Evolutionary conservation across 2,888 invertebrate species (phyloP), one percentile per base, ranked within the genome.

Genomic region (Epinotia ramella): DNA sequence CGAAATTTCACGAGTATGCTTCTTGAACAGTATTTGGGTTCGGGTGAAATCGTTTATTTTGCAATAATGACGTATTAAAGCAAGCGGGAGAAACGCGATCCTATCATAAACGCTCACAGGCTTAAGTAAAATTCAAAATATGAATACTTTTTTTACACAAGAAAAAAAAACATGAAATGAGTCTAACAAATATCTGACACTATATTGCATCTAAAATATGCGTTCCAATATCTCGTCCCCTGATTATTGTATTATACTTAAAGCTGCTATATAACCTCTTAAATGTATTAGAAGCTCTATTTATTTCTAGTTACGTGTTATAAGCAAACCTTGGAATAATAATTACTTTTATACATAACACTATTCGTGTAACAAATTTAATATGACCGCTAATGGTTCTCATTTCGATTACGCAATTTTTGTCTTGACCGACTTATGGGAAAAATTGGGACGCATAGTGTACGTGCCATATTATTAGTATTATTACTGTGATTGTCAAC

Each of bases 401-500:
- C 84, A 86, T 83, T 84, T 78, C 81, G 73, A 81, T 90, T 89
- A 82, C 86, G 85, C 84, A 89, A 89, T 83, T 81, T 83, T 83
- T 80, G 82, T 86, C 87, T 87, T 89, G 89, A 89, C 89, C 89
- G 87, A 89, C 83, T 85, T 83, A 83, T 81, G 81, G 80, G 75
- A 80, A 87, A 87, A 89, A 84, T 83, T 88, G 82, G 88, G 82
- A 81, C 87, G 83, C 80, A 77, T 79, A 81, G 81, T 78, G 73
- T 78, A 82, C 85, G 84, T 82, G 79, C 81, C 81, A 80, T 78
- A 78, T 76, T 76, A 72, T 72, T 44, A 72, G 53, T 67, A 60
- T 76, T 76, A 72, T 72, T 44, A 72, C 57, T 67, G 62, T 72
- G 72, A 76, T 76, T 76, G 76, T 72, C 76, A 72, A 72, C 53